Evolutionary conservation across 2,797 vertebrate species (phyloP), one percentile per base, ranked within the genome.

Genomic region (Gadopsis bispinosus): DNA sequence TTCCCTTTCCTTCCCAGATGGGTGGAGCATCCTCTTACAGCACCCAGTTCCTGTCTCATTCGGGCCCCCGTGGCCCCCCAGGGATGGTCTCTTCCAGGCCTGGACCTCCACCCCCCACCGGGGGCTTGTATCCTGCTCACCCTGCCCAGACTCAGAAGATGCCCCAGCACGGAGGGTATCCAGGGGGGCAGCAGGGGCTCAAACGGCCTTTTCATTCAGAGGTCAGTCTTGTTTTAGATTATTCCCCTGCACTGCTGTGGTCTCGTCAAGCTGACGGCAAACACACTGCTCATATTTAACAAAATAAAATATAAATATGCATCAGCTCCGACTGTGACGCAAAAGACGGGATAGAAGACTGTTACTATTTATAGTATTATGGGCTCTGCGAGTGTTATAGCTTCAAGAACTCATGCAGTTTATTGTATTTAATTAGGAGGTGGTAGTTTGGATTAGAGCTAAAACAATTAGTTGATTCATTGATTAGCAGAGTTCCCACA

Each of bases 31-130:
- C 97, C 89, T 94, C 97, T 51, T 99, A 97, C 86, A 94, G 92
- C 92, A 96, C 94, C 87, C 98, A 98, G 91, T 98, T 98, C 92
- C 88, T 99, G 88, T 96, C 96, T 63, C 97, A 97, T 14, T 89
- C 96, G 0, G 96, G 95, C 1, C 95, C 97, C 37, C 96, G 97
- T 0, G 97, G 97, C n/a, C 96, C 97, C 3, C 81, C 91, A 0
- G 93, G 95, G 31, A 96, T 98, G 95, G 97, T 93, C 65, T 91
- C 96, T 0, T 92, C 95, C 14, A 94, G 97, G 80, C 90, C 92
- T 0, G 93, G 92, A 19, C 91, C 81, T 4, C 94, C 92, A 0
- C 93, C 96, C 0, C 88, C 94, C 1, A 77, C 95, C 8, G 90
- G 94, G 0, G 83, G 96, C 50, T 78, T 98, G 77, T 99, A 97